A percentile compares a stretch with the other conserved stretches of the same genome.
Evolutionary conservation across 2,888 invertebrate species (phyloP).

Genomic region (Polydrusus pterygomalis): DNA sequence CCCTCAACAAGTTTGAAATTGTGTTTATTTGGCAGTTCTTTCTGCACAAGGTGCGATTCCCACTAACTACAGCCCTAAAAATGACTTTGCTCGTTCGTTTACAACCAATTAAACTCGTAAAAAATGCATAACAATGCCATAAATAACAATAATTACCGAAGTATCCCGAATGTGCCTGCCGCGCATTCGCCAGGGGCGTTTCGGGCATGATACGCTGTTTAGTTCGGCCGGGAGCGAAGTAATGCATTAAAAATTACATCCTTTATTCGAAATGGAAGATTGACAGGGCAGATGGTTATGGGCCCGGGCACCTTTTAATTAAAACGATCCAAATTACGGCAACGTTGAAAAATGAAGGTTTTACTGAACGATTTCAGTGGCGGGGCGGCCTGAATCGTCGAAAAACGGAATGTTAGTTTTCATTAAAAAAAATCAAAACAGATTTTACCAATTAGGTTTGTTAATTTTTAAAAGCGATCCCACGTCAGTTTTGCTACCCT

Average conservation of each 20-base stretch:
- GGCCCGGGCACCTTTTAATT: constrained; percentile 56
- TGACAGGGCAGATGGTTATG: constrained; percentile 56
- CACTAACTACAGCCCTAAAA: neutral
- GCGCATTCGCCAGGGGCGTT: constrained; percentile 31
- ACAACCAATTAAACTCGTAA: constrained; percentile 7
- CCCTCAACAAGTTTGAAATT: too few relatives aligned
- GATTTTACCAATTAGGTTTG: too few relatives aligned
- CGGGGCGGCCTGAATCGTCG: too few relatives aligned
- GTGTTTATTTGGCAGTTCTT: neutral
- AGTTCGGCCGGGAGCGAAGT: constrained; percentile 50
- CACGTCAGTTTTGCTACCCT: too few relatives aligned
- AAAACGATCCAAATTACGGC: constrained; percentile 53
- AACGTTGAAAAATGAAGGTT: constrained; percentile 45
- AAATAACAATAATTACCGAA: constrained; percentile 29
- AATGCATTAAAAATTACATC: constrained; percentile 55
- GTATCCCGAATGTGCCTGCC: constrained; percentile 14
- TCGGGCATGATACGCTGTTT: constrained; percentile 45
- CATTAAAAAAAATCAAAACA: neutral
- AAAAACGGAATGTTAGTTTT: neutral
- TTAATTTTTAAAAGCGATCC: too few relatives aligned
- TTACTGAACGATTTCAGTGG: constrained; percentile 27
- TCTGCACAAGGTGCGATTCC: neutral
- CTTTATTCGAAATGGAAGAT: constrained; percentile 54
- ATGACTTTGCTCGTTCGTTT: constrained; percentile 8
- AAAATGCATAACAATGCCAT: constrained; percentile 30